Base-by-base conservation (phyloP, 2,888 invertebrate species). In the Panopea generosa region DNA sequence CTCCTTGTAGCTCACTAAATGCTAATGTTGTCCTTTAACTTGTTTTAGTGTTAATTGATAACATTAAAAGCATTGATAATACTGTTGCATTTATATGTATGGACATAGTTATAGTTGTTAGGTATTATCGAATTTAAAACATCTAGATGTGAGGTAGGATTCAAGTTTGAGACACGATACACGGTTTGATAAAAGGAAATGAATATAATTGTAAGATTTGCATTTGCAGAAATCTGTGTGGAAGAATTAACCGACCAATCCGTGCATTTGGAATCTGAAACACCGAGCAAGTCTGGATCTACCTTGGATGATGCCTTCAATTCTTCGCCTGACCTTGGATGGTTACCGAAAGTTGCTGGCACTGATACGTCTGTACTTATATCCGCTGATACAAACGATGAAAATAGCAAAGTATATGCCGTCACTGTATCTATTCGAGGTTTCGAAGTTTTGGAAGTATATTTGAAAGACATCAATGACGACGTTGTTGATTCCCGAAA, bases 221-320 rank as follows among this genome's bases (percentile, higher is more conserved):
- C n/a, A n/a, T n/a, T 20, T n/a, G 16, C 66, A 66, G 66, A 66
- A 18, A 56, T 66, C 18, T 66, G 66, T 49, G 3, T 49, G 14
- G 66, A 66, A 29, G 55, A 55, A 29, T 14, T 66, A 9, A 27
- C 56, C 4, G 47, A 66, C n/a, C 26, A 65, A 11, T 6, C 20
- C 3, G 66, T 56, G 18, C 7, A 45, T 14, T n/a, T 66, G 7
- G 29, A 29, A 9, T 66, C 66, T 9, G 49, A 29, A 1, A 38
- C 49, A 20, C 20, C 56, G n/a, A 56, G 66, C 38, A 33, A 55
- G 20, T 20, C 50, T 20, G 43, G 45, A 6, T 16, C 24, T 22
- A 22, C 56, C 6, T n/a, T n/a, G n/a, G 29, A 49, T 29, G 53
- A 63, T 20, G 47, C 57, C 6, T 66, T 52, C 27, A 56, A 56